These are phyloP conservation scores for Calameuta idolon DNA, from an alignment of 2,888 invertebrate genomes.

Conservation along the genomic window DNA sequence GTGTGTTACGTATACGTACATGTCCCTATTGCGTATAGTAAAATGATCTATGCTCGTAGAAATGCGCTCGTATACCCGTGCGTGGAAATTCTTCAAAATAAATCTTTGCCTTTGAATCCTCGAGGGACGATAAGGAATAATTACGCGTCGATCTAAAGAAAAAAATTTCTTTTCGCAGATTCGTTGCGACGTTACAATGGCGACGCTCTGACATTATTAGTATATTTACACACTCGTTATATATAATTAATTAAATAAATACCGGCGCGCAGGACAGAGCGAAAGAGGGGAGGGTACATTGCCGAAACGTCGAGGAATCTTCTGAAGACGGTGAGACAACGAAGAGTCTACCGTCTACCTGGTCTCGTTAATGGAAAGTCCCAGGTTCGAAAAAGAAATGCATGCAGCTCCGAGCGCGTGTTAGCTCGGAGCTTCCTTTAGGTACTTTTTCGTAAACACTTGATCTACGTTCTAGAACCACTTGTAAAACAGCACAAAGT, in stretches of 20 bases:
- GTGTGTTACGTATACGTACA: slow-evolving; percentile 13
- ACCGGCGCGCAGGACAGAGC: neutral
- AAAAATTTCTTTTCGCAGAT: neutral
- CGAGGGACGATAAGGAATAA: neutral
- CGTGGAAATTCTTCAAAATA: neutral
- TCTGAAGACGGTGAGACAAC: neutral
- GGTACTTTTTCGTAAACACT: neutral
- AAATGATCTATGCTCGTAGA: slow-evolving; percentile 19
- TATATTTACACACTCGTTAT: slow-evolving; percentile 1
- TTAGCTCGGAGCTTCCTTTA: neutral
- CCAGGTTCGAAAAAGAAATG: neutral
- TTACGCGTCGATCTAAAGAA: neutral
- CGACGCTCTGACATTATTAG: neutral
- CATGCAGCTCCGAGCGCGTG: neutral
- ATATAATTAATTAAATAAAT: slow-evolving; percentile 1
- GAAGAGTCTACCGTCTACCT: neutral
- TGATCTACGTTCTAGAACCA: neutral
- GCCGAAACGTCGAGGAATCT: neutral
- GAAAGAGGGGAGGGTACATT: neutral
- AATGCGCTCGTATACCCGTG: neutral
- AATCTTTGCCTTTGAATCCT: neutral
- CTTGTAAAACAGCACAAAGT: slow-evolving; percentile 36
- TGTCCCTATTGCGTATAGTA: slow-evolving; percentile 1
- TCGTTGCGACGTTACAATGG: neutral
- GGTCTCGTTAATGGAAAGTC: neutral